Evolutionary conservation across 2,888 invertebrate genomes (phyloP), one percentile per base, ranked within the genome.

Genomic region (Mactromeris polynyma): DNA sequence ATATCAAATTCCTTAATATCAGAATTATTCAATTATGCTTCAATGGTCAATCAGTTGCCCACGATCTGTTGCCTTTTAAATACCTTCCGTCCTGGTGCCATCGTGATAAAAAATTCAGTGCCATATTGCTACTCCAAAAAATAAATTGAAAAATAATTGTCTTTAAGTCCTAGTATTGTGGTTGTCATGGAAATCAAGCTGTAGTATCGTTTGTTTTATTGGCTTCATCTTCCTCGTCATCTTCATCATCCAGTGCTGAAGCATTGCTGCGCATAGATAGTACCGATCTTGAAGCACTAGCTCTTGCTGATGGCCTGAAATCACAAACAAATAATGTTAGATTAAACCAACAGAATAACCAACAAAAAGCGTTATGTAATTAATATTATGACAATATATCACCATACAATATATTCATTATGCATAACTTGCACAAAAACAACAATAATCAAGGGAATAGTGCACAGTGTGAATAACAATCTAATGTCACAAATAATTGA

Each of bases 301-400:
- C 80, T 85, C 93, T 80, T 77, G 93, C 92, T 81, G 93, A 92
- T 38, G 94, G 94, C 89, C 94, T 94, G 88, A 82, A 94, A 92
- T 36, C 69, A 69, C 51, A 78, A 3, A 80, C n/a, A n/a, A 2
- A 46, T 9, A 46, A 46, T 46, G 46, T 46, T 2, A 46, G 46
- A 46, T 46, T 46, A 9, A 46, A 46, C 3, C 46, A 46, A 46
- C 46, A 17, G n/a, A n/a, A n/a, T n/a, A n/a, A n/a, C n/a, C n/a
- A n/a, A n/a, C n/a, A n/a, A n/a, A n/a, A n/a, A n/a, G 46, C 11
- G 14, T 46, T 17, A 3, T 17, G 46, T 46, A 46, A 46, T 14
- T 46, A 1, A 14, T 46, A n/a, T 11, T 46, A 46, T 11, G 46
- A 46, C 46, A 46, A 46, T 11, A 42, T 42, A 42, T 42, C 42